A percentile compares a stretch with the other conserved stretches of the same genome.
phyloP scores from a whole-genome alignment of 2,113 vertebrate species.

The Lepus americanus region DNA sequence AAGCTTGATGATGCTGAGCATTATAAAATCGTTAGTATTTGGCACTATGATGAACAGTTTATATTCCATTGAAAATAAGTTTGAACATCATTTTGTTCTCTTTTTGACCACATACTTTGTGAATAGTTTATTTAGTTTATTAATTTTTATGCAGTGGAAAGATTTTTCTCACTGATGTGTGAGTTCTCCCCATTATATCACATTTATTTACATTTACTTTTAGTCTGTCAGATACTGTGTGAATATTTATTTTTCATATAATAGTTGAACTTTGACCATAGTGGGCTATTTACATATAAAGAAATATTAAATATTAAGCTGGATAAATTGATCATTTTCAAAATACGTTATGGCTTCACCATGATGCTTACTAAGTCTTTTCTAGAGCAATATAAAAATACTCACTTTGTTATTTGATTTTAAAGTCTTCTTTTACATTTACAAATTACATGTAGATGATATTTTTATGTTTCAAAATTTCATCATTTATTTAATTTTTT shows the following conservation, averaged over 20 bases:
- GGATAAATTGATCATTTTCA: not conserved
- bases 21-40: conserved; percentile 32
- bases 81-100: not conserved
- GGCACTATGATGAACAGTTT: not conserved
- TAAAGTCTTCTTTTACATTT: not conserved
- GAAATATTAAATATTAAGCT: conserved; percentile 20
- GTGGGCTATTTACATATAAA: not conserved
- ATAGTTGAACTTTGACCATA: not conserved
- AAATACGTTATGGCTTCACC: not conserved
- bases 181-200: not conserved
- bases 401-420: conserved; percentile 23
- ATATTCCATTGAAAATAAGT: not conserved
- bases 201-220: not conserved
- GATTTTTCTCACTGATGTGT: not conserved
- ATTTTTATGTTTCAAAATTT: not conserved
- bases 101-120: not conserved
- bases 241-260: not conserved
- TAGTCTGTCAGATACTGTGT: not conserved
- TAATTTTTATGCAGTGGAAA: not conserved
- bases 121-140: not conserved
- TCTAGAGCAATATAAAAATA: not conserved
- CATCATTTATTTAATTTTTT: not conserved
- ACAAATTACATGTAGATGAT: not conserved
- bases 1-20: not conserved
- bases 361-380: not conserved